Base-by-base conservation (phyloP, 2,113 vertebrate species). In the Phalacrocorax brasilianus region DNA sequence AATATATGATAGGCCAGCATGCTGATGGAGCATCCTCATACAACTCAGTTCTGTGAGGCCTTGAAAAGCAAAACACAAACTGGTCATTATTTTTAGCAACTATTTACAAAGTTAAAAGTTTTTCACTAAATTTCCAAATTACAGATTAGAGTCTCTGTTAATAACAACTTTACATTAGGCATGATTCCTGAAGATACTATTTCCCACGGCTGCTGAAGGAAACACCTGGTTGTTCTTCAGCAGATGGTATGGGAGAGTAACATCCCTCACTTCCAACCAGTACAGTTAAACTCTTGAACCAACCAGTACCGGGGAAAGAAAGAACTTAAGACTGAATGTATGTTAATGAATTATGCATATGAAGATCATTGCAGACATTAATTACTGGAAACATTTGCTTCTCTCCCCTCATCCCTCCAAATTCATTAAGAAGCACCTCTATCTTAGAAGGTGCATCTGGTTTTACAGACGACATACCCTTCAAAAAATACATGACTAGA, bases 1-100 rank as follows among this genome's bases (percentile, higher is more conserved):
- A 99, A 92, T 99, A 99, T 23, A 99, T 98, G 8, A 99, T 99
- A 33, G 99, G 99, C 97, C 99, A 98, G 45, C 98, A 98, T 73
- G 97, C 95, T 61, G 92, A 33, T 0, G 99, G 98, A 75, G 98
- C 88, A 19, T 98, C 97, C 66, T 96, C 65, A 85, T 99, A 99
- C 68, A 99, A 91, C 65, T 98, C 98, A 2, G 98, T 99, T 71
- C 81, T 71, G 97, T 99, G 99, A 87, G 98, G 97, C 97, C 99
- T 99, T 94, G 49, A 68, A 50, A 89, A 50, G 85, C 61, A 90
- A 71, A 96, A 82, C 80, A 38, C 21, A 84, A 59, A 56, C 27
- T 6, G 14, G 38, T 90, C 93, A 96, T 27, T 27, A 4, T 18
- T 35, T 45, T 33, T 20, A 88, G 44, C 38, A 66, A 26, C 3